Conservation (phyloP, 2,113 vertebrate species). For the Gorsachius goisagi region DNA sequence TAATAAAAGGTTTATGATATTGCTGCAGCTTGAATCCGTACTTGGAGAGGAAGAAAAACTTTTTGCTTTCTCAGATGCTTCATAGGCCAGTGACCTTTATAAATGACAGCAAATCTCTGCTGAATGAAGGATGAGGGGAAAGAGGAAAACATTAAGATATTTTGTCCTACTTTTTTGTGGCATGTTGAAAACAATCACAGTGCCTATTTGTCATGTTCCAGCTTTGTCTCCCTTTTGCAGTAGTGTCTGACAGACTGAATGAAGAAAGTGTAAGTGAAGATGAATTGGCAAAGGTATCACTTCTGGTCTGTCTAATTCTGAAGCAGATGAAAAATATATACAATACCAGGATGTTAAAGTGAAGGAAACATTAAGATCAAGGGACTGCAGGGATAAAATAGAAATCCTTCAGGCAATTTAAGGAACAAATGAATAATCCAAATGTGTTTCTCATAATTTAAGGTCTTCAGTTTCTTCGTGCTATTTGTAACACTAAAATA, state of each 20-base stretch:
- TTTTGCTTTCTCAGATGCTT: conserved; percentile 52
- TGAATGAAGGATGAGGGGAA: conserved; percentile 76
- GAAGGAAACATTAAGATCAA: conserved; percentile 58
- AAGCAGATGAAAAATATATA: conserved; percentile 75
- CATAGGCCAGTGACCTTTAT: conserved; percentile 73
- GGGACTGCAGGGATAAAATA: background rate
- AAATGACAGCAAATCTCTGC: conserved; percentile 73
- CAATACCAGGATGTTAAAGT: conserved; percentile 68
- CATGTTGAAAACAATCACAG: conserved; percentile 78
- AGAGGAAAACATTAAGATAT: conserved; percentile 81
- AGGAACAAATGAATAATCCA: conserved; percentile 52
- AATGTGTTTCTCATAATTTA: conserved; percentile 58
- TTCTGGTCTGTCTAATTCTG: conserved; percentile 73
- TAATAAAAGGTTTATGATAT: background rate
- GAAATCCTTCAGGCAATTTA: conserved; percentile 9
- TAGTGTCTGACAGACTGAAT: conserved; percentile 70
- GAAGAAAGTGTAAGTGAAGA: conserved; percentile 76
- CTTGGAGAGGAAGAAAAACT: conserved; percentile 35
- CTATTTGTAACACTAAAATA: conserved; percentile 34
- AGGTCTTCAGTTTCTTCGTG: background rate
- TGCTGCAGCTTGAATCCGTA: background rate
- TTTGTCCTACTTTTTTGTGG: conserved; percentile 76
- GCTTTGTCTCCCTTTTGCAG: conserved; percentile 58
- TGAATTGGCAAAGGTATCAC: conserved; percentile 71
- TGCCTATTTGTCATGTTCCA: conserved; percentile 75